A percentile compares a stretch with the other conserved stretches of the same genome.
Evolutionary conservation across 1,140 invertebrate genomes (phyloP).

Genomic region (Atta colombica): DNA sequence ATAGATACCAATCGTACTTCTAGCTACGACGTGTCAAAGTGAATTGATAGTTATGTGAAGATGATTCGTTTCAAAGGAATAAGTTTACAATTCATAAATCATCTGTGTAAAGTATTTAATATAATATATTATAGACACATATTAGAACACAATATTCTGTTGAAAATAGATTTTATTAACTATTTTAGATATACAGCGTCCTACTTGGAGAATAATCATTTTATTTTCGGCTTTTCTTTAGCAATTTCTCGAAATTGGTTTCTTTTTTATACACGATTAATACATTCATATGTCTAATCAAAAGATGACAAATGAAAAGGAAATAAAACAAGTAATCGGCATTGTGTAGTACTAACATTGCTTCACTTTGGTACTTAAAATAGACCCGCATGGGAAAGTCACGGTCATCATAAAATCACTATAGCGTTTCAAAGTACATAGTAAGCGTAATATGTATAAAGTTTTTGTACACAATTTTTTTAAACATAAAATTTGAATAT

Average conservation of each 20-base stretch:
- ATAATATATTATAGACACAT: neutral
- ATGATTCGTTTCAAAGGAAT: neutral
- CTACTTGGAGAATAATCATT: neutral
- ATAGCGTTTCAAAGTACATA: constrained; percentile 58
- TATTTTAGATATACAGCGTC: neutral
- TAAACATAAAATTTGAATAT: neutral
- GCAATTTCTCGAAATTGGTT: neutral
- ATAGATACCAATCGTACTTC: constrained; percentile 67
- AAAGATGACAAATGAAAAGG: neutral
- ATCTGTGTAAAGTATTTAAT: constrained; percentile 23
- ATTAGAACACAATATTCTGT: neutral
- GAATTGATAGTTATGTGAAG: constrained; percentile 42
- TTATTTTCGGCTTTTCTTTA: neutral
- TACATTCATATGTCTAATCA: neutral
- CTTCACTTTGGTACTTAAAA: constrained; percentile 67
- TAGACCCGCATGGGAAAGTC: constrained; percentile 82
- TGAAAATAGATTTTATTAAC: neutral
- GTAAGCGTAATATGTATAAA: constrained; percentile 41
- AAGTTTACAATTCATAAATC: constrained; percentile 12
- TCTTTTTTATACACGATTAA: neutral
- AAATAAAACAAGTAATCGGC: constrained; percentile 39
- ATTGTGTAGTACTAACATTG: constrained; percentile 64
- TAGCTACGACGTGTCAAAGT: constrained; percentile 40
- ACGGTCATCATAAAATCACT: constrained; percentile 60
- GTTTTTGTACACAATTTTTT: constrained; percentile 2